A percentile compares a stretch with the other conserved stretches of the same genome.
Evolutionary conservation across 2,113 vertebrate species (phyloP).

Genomic region (Crotalus horridus): DNA sequence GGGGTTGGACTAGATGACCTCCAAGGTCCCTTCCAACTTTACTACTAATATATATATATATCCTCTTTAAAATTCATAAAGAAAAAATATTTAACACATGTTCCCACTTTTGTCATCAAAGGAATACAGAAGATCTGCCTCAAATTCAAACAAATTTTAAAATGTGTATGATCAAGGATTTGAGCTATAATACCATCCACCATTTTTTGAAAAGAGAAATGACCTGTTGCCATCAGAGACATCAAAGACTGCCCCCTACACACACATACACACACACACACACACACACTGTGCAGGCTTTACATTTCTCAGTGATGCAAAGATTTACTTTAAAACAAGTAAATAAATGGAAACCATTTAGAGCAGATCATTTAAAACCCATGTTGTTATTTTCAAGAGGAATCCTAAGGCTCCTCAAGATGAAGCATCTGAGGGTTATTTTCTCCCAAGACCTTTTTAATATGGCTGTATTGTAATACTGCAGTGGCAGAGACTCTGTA

Average conservation of each 20-base stretch:
- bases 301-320: constrained; percentile 2
- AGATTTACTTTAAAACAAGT: constrained; percentile 33
- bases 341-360: constrained; percentile 25
- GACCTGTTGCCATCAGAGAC: constrained; percentile 68
- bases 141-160: constrained; percentile 2
- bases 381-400: constrained; percentile 25
- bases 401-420: constrained; percentile 49
- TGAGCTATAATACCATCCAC: not conserved
- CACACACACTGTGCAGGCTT: not conserved
- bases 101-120: constrained; percentile 29
- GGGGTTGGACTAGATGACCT: too few species aligned
- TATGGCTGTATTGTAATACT: constrained; percentile 79
- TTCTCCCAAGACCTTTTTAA: constrained; percentile 75
- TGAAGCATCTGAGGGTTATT: constrained; percentile 57
- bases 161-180: constrained; percentile 18
- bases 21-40: too few species aligned
- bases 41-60: not conserved
- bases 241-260: not conserved
- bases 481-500: constrained; percentile 67
- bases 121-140: constrained; percentile 18
- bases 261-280: not conserved
- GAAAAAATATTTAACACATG: constrained; percentile 41
- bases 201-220: not conserved
- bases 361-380: constrained; percentile 38
- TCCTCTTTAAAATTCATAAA: constrained; percentile 10